Percentiles rank a stretch among this genome's conserved stretches.
These are phyloP conservation scores for Fratercula arctica DNA, from an alignment of 2,797 vertebrate genomes.

Conservation along the genomic window DNA sequence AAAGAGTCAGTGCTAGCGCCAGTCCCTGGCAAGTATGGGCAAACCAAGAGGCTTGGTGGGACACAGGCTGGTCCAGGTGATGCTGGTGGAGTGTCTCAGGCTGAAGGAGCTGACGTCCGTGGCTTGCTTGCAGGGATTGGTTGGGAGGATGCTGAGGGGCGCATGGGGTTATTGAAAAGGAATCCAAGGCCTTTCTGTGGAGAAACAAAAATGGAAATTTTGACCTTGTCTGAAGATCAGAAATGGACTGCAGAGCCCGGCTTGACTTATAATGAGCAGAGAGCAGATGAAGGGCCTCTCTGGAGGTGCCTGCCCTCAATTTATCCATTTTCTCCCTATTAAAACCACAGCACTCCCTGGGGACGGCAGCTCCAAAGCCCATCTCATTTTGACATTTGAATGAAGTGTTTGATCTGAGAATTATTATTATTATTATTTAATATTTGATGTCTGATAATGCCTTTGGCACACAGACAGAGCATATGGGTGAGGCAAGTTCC, in stretches of 20 bases:
- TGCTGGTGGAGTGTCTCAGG: not conserved
- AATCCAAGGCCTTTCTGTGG: not conserved
- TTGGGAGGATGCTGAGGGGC: not conserved
- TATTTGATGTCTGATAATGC: not conserved
- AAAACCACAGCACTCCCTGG: not conserved
- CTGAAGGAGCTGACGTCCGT: not conserved
- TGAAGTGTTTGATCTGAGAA: slow-evolving; percentile 8
- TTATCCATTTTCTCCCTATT: slow-evolving; percentile 36
- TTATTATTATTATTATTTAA: not conserved
- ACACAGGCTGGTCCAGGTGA: accelerated
- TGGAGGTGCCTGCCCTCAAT: slow-evolving; percentile 30
- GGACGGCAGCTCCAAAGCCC: not conserved
- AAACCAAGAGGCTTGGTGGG: not conserved
- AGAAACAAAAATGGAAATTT: slow-evolving; percentile 28
- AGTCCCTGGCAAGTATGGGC: not conserved
- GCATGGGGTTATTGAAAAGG: not conserved
- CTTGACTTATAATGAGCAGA: slow-evolving; percentile 30
- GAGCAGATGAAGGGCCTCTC: not conserved
- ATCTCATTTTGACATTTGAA: slow-evolving; percentile 21
- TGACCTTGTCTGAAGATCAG: slow-evolving; percentile 36
- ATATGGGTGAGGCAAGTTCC: not conserved
- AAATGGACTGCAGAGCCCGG: not conserved
- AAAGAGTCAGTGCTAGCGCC: not conserved
- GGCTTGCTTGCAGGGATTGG: not conserved
- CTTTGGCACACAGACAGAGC: not conserved